Evolutionary conservation across 2,888 invertebrate species (phyloP).

Genomic region (Stomorhina lunata): DNA sequence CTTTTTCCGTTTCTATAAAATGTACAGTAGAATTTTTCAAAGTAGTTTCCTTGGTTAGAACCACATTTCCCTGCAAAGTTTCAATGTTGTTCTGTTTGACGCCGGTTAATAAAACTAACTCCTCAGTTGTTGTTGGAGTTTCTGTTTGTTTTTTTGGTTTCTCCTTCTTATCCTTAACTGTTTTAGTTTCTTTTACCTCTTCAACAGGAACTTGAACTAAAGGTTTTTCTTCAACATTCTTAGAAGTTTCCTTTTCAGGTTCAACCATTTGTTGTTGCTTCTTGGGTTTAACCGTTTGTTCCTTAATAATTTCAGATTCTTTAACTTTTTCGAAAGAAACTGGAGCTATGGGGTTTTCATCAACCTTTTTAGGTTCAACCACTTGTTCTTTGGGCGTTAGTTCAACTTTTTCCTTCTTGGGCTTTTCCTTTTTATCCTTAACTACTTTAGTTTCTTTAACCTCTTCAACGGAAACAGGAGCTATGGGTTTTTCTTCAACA

Average conservation of each 20-base stretch:
- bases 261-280: no score
- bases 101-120: no score
- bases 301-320: slow-evolving; percentile 10
- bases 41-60: not conserved
- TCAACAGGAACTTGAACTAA: slow-evolving; percentile 9
- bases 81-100: not conserved
- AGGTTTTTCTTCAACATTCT: no score
- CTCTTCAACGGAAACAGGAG: slow-evolving; percentile 18
- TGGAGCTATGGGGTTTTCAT: no score
- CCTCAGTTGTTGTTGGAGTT: no score
- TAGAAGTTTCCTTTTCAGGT: no score
- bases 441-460: not conserved
- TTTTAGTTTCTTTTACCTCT: not conserved
- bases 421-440: slow-evolving; percentile 65
- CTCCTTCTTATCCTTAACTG: slow-evolving; percentile 61
- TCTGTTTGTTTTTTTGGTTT: no score
- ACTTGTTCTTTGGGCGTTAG: slow-evolving; percentile 70
- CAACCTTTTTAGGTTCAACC: slow-evolving; percentile 68
- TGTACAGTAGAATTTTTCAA: slow-evolving; percentile 15
- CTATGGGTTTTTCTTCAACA: not conserved
- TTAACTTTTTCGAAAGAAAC: not conserved
- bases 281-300: no score
- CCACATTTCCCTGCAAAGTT: not conserved
- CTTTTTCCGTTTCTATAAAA: slow-evolving; percentile 60
- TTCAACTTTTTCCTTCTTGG: no score